These are phyloP conservation scores for Drosophila arawakana DNA, from an alignment of 1,140 invertebrate genomes.

Conservation along the genomic window DNA sequence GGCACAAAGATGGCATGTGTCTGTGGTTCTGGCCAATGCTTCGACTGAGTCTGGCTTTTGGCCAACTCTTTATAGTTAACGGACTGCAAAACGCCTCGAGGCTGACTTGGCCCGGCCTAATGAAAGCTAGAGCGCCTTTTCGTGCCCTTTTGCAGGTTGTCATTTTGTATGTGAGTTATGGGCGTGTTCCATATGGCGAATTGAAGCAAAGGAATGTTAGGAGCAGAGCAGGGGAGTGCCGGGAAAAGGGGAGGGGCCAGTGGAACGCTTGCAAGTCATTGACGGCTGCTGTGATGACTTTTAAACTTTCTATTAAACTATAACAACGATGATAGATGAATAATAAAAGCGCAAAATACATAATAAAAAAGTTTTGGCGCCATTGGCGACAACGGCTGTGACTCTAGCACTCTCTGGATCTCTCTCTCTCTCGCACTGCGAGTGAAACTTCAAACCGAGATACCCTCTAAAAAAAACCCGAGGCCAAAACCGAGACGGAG, in stretches of 20 bases:
- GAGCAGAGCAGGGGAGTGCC: background rate
- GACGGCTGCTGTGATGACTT: conserved; percentile 71
- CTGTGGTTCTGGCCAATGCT: background rate
- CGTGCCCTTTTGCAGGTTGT: background rate
- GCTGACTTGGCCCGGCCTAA: conserved; percentile 17
- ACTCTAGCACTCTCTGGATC: background rate
- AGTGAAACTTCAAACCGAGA: conserved; percentile 39
- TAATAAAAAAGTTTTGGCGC: conserved; percentile 77
- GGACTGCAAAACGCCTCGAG: conserved; percentile 34
- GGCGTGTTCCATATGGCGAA: conserved; percentile 43
- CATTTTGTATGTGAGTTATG: conserved; percentile 30
- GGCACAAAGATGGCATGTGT: conserved; percentile 43
- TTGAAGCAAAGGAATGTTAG: background rate
- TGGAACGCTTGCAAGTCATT: conserved; percentile 67
- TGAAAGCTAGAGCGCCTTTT: background rate
- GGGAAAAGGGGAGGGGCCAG: no score
- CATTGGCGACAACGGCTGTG: conserved; percentile 66
- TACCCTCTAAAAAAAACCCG: background rate
- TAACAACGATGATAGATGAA: conserved; percentile 82
- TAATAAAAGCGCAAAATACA: conserved; percentile 80
- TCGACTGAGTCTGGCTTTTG: conserved; percentile 13
- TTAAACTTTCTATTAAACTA: conserved; percentile 84
- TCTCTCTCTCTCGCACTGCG: conserved; percentile 4
- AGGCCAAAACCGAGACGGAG: conserved; percentile 20
- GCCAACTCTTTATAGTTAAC: conserved; percentile 45